Base-by-base conservation (phyloP, 1,140 invertebrate genomes). In the Diorhabda carinulata region DNA sequence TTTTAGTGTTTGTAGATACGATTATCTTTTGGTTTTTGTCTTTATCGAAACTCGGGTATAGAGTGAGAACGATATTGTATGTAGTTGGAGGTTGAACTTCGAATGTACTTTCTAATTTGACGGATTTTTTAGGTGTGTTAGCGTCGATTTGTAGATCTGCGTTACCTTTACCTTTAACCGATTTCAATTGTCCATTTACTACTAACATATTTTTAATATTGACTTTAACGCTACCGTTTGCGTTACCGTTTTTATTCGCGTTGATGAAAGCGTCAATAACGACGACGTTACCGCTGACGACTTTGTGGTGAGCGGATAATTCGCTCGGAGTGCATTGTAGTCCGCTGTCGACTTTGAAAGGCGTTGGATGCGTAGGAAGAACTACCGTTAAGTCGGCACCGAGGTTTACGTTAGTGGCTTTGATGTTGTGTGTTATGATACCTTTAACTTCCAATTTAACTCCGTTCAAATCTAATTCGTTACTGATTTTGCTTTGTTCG, bases 41-140 rank as follows among this genome's bases (percentile, higher is more conserved):
- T 70, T 90, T 90, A 8, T 88, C 86, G n/a, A 86, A 88, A 76
- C 92, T 86, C 5, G 88, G 86, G 61, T 84, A 85, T 2, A 93
- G 25, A 44, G 86, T 87, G 0, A 87, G 68, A 41, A 87, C 86
- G 0, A 86, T 83, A 52, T 86, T 85, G 72, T 86, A 87, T 6
- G 81, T 81, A 0, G 86, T 86, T 2, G 85, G 80, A 42, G 83
- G 80, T 0, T 73, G 68, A 4, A 86, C 82, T 0, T 83, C 81
- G 66, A 90, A 85, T 3, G 83, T 85, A 0, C 88, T 73, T 3
- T 89, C 86, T 7, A 84, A 81, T 75, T 90, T 90, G 45, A 91
- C 81, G 72, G 90, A 89, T 5, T 86, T 84, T 47, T 87, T 78
- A 3, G 83, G 70, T 67, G 81, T 84, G 2, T 80, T 82, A 0